Base-by-base conservation (phyloP, 2,113 vertebrate genomes). In the Gymnocephalus cernua region DNA sequence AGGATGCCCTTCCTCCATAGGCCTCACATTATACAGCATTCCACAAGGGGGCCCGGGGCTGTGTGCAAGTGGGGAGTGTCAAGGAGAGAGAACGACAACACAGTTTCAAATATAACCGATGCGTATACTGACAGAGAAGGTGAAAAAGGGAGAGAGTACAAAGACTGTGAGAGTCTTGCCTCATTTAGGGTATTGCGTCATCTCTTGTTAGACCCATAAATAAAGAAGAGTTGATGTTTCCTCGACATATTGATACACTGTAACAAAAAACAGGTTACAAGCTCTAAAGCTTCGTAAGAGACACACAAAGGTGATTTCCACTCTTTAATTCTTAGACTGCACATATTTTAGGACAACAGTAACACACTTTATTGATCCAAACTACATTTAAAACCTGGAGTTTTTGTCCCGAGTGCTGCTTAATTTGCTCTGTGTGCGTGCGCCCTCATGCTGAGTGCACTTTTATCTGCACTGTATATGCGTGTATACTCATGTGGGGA, bases 1-100 rank as follows among this genome's bases (percentile, higher is more conserved):
- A 77, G 90, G 87, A 92, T 95, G 93, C 93, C 94, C 94, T 93
- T 91, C 88, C 89, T 93, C 91, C 90, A 89, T 91, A 94, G 92
- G 87, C 91, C 91, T 85, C 84, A 84, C 88, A 88, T 86, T 91
- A 92, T 89, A 91, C 87, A 91, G 88, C 94, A 94, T 95, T 95
- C 93, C 93, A 91, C 90, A 93, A 91, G 89, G 89, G 90, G 94
- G 92, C 83, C 88, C 79, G 56, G 87, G 89, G 90, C 82, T 85
- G 78, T 80, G 85, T 82, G 86, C 75, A 64, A 78, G 88, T 70
- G 86, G 90, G 84, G 88, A 87, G 90, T 91, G 91, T 91, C 86
- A 81, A 88, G 90, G 88, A 88, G 89, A 88, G 68, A 64, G 79
- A 79, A 75, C 66, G 67, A 75, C 79, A 80, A 57, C 76, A 70